phyloP scores from a whole-genome alignment of 2,113 vertebrate genomes.

The Ploceus nigricollis region DNA sequence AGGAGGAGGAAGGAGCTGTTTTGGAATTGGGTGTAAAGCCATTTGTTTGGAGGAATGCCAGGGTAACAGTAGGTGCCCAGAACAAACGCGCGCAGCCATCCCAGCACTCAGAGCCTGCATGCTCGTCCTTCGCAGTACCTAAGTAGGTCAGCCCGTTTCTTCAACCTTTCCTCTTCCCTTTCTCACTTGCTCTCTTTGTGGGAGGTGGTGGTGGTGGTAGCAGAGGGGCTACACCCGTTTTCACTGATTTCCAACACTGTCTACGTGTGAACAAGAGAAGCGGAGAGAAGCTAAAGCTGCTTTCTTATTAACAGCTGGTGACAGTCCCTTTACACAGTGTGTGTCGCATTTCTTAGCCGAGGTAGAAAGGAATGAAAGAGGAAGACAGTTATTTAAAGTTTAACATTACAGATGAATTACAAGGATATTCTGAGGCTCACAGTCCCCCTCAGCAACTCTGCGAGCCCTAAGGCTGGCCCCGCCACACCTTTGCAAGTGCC shows the following conservation, averaged over 20 bases:
- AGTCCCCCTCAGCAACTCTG: slow-evolving; percentile 37
- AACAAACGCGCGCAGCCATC: slow-evolving; percentile 60
- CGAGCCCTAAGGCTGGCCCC: slow-evolving; percentile 32
- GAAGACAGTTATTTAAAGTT: slow-evolving; percentile 65
- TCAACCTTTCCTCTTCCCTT: slow-evolving; percentile 69
- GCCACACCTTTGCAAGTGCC: slow-evolving; percentile 48
- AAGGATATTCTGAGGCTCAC: slow-evolving; percentile 58
- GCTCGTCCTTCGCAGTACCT: slow-evolving; percentile 68
- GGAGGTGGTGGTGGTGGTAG: slow-evolving; percentile 61
- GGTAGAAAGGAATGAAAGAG: slow-evolving; percentile 61
- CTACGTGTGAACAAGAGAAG: slow-evolving; percentile 66
- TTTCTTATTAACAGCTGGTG: slow-evolving; percentile 71
- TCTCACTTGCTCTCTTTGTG: slow-evolving; percentile 67
- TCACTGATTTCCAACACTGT: slow-evolving; percentile 68
- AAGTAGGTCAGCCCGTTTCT: slow-evolving; percentile 66
- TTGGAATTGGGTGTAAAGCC: slow-evolving; percentile 69
- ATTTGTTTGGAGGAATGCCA: slow-evolving; percentile 69
- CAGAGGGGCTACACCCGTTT: slow-evolving; percentile 69
- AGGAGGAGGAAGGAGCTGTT: slow-evolving; percentile 71
- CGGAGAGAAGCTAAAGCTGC: slow-evolving; percentile 63
- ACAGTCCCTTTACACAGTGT: slow-evolving; percentile 63
- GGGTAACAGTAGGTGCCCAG: slow-evolving; percentile 69
- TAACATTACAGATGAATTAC: slow-evolving; percentile 58
- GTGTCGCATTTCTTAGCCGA: slow-evolving; percentile 50
- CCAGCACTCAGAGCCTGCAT: slow-evolving; percentile 51